A percentile compares a stretch with the other conserved stretches of the same genome.
These are phyloP conservation scores for Anarhynchus alexandrinus DNA, from an alignment of 2,113 vertebrate genomes.

Conservation along the genomic window DNA sequence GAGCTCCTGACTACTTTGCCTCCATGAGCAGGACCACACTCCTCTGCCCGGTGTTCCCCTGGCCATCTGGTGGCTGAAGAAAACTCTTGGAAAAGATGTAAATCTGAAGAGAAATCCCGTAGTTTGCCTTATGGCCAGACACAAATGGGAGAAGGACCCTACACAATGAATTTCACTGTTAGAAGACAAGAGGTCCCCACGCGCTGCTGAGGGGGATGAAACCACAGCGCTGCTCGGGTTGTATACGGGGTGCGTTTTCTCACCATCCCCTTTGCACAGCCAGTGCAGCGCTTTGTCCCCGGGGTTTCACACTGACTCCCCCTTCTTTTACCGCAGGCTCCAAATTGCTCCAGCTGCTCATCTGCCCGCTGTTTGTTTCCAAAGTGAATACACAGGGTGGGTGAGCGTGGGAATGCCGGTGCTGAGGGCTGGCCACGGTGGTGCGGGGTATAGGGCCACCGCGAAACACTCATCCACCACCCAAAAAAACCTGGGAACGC, in stretches of 20 bases:
- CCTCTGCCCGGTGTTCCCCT: not conserved
- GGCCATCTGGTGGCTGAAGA: not conserved
- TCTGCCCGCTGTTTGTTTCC: not conserved
- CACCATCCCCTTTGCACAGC: not conserved
- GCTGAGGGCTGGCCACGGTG: not conserved
- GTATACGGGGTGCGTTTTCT: fast-evolving
- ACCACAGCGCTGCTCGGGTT: not conserved
- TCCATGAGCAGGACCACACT: fast-evolving
- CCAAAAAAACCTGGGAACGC: not conserved
- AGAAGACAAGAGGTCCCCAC: not conserved
- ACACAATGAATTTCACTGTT: not conserved
- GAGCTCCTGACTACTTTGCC: not conserved
- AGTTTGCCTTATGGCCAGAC: not conserved
- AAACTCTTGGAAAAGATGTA: not conserved
- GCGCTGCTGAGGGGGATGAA: not conserved
- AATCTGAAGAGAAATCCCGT: not conserved
- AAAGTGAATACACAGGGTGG: fast-evolving
- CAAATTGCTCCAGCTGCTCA: not conserved
- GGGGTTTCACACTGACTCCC: not conserved
- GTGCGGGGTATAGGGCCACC: not conserved
- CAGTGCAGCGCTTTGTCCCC: not conserved
- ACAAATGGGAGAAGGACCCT: not conserved
- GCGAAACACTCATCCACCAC: not conserved
- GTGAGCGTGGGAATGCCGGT: fast-evolving
- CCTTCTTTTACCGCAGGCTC: not conserved